Evolutionary conservation across 2,888 invertebrate genomes (phyloP).

Genomic region (Palloptera scutellata): DNA sequence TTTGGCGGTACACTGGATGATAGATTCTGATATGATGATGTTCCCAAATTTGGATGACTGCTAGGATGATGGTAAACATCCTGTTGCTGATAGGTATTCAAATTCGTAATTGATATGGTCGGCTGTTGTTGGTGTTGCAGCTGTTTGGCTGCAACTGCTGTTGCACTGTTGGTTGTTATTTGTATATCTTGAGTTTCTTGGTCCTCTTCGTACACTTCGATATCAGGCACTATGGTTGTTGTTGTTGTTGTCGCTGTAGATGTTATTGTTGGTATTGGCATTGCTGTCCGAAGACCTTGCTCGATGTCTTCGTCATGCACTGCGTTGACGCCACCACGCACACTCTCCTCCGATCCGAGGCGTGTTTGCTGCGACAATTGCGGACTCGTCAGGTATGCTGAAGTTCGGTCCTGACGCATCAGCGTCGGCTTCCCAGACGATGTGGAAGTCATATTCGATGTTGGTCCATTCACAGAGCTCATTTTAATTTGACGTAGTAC

Average conservation of each 20-base stretch:
- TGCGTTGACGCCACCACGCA: conserved; percentile 67
- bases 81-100: conserved; percentile 45
- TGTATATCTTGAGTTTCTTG: conserved; percentile 37
- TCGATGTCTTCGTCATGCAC: conserved; percentile 64
- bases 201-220: conserved; percentile 65
- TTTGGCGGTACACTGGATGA: conserved; percentile 65
- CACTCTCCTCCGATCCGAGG: conserved; percentile 82
- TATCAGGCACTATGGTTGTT: conserved; percentile 60
- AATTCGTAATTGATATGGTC: conserved; percentile 66
- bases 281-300: conserved; percentile 52
- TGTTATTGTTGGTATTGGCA: no score
- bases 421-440: conserved; percentile 77
- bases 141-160: conserved; percentile 26
- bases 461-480: conserved; percentile 61
- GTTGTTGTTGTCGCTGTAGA: conserved; percentile 45
- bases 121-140: conserved; percentile 64
- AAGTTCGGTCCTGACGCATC: conserved; percentile 87
- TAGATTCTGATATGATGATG: conserved; percentile 67
- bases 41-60: conserved; percentile 52
- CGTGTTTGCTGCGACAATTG: conserved; percentile 75
- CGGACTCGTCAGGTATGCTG: conserved; percentile 74
- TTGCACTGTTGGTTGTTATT: conserved; percentile 37
- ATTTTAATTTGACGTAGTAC: conserved; percentile 59
- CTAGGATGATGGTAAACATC: conserved; percentile 32
- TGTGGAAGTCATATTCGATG: conserved; percentile 55